phyloP scores from a whole-genome alignment of 2,888 invertebrate species.

The Thymelicus acteon region DNA sequence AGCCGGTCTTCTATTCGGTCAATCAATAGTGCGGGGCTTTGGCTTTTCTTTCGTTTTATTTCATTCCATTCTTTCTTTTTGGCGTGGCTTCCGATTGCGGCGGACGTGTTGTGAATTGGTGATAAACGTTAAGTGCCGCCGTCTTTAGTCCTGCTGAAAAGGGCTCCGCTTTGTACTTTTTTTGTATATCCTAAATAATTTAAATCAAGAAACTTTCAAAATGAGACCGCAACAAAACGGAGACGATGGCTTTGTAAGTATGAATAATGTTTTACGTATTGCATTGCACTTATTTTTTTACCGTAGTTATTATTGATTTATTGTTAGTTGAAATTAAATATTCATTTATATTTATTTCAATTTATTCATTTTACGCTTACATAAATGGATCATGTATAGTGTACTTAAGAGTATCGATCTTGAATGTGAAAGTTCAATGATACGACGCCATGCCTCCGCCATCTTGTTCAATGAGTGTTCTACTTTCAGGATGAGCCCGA shows the following conservation, averaged over 20 bases:
- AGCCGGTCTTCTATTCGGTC: slow-evolving; percentile 6
- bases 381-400: too few relatives aligned
- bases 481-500: slow-evolving; percentile 89
- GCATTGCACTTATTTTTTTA: neutral
- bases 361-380: too few relatives aligned
- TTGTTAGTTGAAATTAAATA: neutral
- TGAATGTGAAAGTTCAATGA: slow-evolving; percentile 4
- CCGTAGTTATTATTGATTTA: too few relatives aligned
- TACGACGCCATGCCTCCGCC: slow-evolving; percentile 63
- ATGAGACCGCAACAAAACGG: slow-evolving; percentile 82
- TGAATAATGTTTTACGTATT: slow-evolving; percentile 6
- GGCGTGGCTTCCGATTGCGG: slow-evolving; percentile 66
- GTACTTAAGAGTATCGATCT: neutral
- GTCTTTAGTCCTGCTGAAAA: slow-evolving; percentile 38
- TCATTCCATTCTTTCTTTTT: slow-evolving; percentile 62
- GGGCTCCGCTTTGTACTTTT: slow-evolving; percentile 11
- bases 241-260: slow-evolving; percentile 80
- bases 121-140: slow-evolving; percentile 12
- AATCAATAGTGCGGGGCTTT: neutral
- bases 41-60: neutral
- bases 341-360: neutral
- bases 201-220: slow-evolving; percentile 26
- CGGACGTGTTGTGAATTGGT: slow-evolving; percentile 47
- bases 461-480: slow-evolving; percentile 73
- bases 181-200: neutral